Percentiles rank a stretch among this genome's conserved stretches.
phyloP scores from a whole-genome alignment of 2,113 vertebrate genomes.

The Mus pahari region DNA sequence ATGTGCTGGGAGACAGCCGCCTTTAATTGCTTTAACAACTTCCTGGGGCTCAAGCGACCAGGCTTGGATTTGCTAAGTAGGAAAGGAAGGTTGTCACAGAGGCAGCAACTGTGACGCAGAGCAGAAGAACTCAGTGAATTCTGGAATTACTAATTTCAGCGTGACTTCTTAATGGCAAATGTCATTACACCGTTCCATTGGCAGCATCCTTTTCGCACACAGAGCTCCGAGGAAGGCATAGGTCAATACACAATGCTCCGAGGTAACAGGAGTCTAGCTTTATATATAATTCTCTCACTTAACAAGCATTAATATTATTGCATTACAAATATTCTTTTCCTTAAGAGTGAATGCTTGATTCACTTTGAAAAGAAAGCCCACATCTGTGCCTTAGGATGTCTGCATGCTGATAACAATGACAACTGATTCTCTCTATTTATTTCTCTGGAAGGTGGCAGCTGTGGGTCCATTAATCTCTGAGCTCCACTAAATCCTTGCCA shows the following conservation, averaged over 20 bases:
- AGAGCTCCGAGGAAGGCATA: slow-evolving; percentile 74
- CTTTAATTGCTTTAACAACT: slow-evolving; percentile 92
- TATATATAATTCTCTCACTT: slow-evolving; percentile 67
- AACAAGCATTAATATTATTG: slow-evolving; percentile 38
- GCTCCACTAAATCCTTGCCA: slow-evolving; percentile 38
- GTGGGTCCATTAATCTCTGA: slow-evolving; percentile 25
- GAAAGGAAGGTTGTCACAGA: slow-evolving; percentile 85
- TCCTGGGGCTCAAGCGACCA: slow-evolving; percentile 86
- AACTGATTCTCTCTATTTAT: slow-evolving; percentile 57
- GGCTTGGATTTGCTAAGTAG: slow-evolving; percentile 86
- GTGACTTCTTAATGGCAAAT: slow-evolving; percentile 81
- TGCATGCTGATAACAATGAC: slow-evolving; percentile 56
- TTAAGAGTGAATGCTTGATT: slow-evolving; percentile 19
- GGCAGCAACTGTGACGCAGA: slow-evolving; percentile 35
- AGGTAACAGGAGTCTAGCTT: slow-evolving; percentile 71
- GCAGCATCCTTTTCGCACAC: slow-evolving; percentile 73
- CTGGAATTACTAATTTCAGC: slow-evolving; percentile 79
- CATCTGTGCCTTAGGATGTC: slow-evolving; percentile 47
- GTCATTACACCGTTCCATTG: slow-evolving; percentile 72
- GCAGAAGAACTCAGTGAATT: slow-evolving; percentile 75
- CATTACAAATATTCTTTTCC: slow-evolving; percentile 25
- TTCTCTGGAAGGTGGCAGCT: slow-evolving; percentile 59
- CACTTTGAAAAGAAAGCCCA: slow-evolving; percentile 63
- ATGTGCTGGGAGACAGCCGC: slow-evolving; percentile 86
- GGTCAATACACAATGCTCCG: slow-evolving; percentile 72